Percentiles rank a stretch among this genome's conserved stretches.
phyloP scores from a whole-genome alignment of 2,797 vertebrate species.

The Arnoldichthys spilopterus region DNA sequence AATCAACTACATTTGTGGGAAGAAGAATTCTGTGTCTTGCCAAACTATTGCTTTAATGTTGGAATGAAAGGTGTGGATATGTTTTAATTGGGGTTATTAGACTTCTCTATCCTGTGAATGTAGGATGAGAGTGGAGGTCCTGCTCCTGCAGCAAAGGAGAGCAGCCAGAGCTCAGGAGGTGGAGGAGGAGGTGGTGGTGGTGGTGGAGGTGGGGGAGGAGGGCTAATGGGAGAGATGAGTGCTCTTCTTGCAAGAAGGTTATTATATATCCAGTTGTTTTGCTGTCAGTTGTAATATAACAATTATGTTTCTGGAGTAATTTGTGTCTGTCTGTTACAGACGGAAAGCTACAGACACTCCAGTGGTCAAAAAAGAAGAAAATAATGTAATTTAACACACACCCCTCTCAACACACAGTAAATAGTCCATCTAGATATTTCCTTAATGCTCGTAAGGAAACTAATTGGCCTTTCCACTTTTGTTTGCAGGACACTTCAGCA shows the following conservation, averaged over 20 bases:
- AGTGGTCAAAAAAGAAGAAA: conserved; percentile 63
- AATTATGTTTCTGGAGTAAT: not conserved
- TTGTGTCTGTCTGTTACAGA: conserved; percentile 55
- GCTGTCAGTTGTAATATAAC: not conserved
- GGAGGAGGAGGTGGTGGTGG: conserved; percentile 57
- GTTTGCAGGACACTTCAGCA: conserved; percentile 73
- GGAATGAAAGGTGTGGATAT: not conserved
- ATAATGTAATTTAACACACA: conserved; percentile 59
- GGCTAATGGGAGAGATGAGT: conserved; percentile 90
- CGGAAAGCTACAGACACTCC: conserved; percentile 72
- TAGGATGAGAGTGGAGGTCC: conserved; percentile 72
- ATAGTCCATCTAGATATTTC: not conserved
- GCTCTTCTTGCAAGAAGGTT: conserved; percentile 87
- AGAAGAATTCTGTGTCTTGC: not conserved
- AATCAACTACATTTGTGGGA: too few relatives aligned
- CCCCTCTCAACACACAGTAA: not conserved
- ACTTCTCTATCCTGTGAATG: conserved; percentile 8
- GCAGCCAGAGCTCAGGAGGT: conserved; percentile 57
- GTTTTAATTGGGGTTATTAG: conserved; percentile 3
- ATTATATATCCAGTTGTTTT: conserved; percentile 31
- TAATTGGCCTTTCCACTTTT: conserved; percentile 19
- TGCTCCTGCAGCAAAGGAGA: conserved; percentile 63
- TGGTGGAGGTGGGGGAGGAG: conserved; percentile 69
- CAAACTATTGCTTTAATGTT: not conserved
- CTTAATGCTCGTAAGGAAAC: too few relatives aligned